Conservation (phyloP, 2,888 invertebrate genomes). For the Catocala fraxini region DNA sequence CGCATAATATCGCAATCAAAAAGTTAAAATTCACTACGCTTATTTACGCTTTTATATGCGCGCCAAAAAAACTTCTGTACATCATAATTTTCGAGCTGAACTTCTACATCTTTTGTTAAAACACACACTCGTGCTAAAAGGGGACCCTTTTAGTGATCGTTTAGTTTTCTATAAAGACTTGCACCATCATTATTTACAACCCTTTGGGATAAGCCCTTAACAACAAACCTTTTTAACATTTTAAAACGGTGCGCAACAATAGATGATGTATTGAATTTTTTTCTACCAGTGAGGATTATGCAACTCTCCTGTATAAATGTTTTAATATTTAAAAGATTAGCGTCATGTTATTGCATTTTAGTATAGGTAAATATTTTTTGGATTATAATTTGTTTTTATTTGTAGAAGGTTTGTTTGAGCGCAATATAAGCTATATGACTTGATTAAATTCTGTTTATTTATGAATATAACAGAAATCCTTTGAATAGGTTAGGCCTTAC, state of each 20-base stretch:
- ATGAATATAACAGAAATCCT: too few species aligned
- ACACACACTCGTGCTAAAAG: constrained; percentile 45
- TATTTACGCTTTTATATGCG: too few species aligned
- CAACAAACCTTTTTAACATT: constrained; percentile 87
- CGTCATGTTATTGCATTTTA: constrained; percentile 74
- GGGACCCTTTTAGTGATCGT: constrained; percentile 66
- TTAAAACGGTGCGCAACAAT: constrained; percentile 81
- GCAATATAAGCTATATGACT: constrained; percentile 15
- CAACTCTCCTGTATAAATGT: constrained; percentile 78
- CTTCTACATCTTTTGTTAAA: constrained; percentile 23
- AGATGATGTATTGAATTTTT: constrained; percentile 78
- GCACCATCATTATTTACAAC: constrained; percentile 87
- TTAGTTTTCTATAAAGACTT: constrained; percentile 82
- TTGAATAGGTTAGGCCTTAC: too few species aligned
- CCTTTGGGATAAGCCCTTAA: constrained; percentile 81
- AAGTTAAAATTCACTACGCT: too few species aligned
- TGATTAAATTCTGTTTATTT: too few species aligned
- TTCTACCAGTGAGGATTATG: constrained; percentile 69
- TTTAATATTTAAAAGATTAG: constrained; percentile 87
- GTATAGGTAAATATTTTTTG: constrained; percentile 71
- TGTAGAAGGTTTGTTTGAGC: constrained; percentile 54
- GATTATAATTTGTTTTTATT: constrained; percentile 66
- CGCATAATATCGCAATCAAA: too few species aligned
- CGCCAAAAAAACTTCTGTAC: too few species aligned
- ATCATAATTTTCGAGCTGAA: neutral